Evolutionary conservation across 1,140 invertebrate genomes (phyloP), one percentile per base, ranked within the genome.

Genomic region (Papilio aristodemus): DNA sequence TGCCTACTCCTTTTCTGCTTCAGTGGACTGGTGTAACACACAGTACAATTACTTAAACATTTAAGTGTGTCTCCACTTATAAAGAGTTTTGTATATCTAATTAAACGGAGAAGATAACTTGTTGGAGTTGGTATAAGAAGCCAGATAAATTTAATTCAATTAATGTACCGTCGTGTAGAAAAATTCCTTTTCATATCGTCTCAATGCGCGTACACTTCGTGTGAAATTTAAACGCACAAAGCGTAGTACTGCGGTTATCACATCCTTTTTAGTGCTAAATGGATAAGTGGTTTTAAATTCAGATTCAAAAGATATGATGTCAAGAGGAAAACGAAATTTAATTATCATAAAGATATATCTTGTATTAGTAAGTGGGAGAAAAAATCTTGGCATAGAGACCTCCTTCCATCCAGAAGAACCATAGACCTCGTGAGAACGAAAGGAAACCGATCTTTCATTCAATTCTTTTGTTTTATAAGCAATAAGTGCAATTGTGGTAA

Each of bases 171-270:
- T 54, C 2, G 27, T 32, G 27, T 32, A 6, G 46, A 11, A 54
- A 0, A 46, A 46, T 54, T 54, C 19, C 11, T 54, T 11, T 81
- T 83, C 10, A 79, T 72, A 5, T 82, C 69, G 32, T 54, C 46
- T 22, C 19, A 50, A 22, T 50, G 46, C 41, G 3, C 10, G 39
- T 14, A 58, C 43, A 7, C 69, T 58, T 22, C 72, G 19, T 64
- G 5, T 13, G 43, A 25, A 63, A 70, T 60, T 60, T 63, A 67
- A 43, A 25, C 46, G 1, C 17, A 50, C 17, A 50, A 46, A 50
- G 46, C 19, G 9, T 50, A 22, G 27, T 4, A 50, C 8, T 7
- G 46, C 13, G 25, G 25, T 59, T 27, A 32, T 57, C 27, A 59
- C 57, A 59, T 64, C 62, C 62, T 64, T 19, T 64, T 64, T 43